These are phyloP conservation scores for Urocolius indicus DNA, from an alignment of 2,113 vertebrate species.

Conservation along the genomic window DNA sequence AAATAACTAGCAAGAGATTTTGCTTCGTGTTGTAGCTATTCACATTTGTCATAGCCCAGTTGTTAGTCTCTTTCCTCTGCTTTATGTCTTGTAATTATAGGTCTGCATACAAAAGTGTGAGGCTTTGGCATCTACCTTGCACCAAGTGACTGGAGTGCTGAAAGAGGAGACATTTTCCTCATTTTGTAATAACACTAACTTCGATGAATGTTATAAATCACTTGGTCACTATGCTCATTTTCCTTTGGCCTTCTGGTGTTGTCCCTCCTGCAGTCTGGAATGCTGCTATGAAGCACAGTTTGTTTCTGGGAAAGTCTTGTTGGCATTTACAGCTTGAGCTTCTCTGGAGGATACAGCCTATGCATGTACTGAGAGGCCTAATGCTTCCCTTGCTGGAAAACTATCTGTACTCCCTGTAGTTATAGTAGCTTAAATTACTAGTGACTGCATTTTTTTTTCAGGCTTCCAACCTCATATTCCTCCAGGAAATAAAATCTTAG, in stretches of 20 bases:
- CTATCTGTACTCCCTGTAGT: background rate
- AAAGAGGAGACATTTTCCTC: background rate
- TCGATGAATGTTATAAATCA: background rate
- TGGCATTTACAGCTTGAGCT: conserved; percentile 33
- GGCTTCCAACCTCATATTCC: background rate
- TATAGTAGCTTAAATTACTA: conserved; percentile 11
- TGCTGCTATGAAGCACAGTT: background rate
- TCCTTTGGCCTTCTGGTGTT: conserved; percentile 42
- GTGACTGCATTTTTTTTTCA: conserved; percentile 29
- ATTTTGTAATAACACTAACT: conserved; percentile 11
- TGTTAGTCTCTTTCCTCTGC: background rate
- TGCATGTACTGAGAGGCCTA: background rate
- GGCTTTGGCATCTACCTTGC: background rate
- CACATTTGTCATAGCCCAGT: accelerated
- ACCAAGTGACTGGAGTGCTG: background rate
- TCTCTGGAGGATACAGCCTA: conserved; percentile 15
- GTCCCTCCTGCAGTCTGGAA: conserved; percentile 28
- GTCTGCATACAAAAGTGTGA: background rate
- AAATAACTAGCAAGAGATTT: background rate
- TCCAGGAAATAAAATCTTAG: background rate
- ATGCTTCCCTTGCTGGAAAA: conserved; percentile 23
- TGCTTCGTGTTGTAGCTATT: background rate
- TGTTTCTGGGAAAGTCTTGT: conserved; percentile 50
- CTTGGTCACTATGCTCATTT: conserved; percentile 33
- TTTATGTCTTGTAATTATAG: background rate